A percentile compares a stretch with the other conserved stretches of the same genome.
These are phyloP conservation scores for Misgurnus mizolepis DNA, from an alignment of 2,113 vertebrate species.

Conservation along the genomic window DNA sequence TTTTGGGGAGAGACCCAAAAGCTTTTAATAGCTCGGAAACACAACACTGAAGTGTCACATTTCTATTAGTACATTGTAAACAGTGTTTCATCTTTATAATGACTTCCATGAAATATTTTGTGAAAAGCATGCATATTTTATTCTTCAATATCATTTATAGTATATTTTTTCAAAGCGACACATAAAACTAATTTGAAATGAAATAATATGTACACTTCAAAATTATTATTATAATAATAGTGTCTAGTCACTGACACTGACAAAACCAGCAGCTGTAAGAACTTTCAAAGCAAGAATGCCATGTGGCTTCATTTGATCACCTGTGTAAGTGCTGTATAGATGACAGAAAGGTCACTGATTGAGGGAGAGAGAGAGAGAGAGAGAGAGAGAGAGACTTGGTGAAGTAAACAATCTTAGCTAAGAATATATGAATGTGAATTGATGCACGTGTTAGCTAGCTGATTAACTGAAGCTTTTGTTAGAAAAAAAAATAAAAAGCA, in stretches of 20 bases:
- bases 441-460: not conserved
- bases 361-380: constrained; percentile 49
- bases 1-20: too few species aligned
- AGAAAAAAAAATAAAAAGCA: constrained; percentile 51
- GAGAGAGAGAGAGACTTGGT: constrained; percentile 2
- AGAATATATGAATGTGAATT: not conserved
- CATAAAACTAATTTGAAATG: too few species aligned
- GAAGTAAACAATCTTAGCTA: not conserved
- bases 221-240: too few species aligned
- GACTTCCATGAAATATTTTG: too few species aligned
- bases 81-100: too few species aligned
- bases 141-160: too few species aligned
- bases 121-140: too few species aligned
- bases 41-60: too few species aligned
- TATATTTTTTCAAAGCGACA: too few species aligned
- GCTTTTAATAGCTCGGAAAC: too few species aligned
- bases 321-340: constrained; percentile 69
- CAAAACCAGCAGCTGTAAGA: constrained; percentile 66
- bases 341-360: constrained; percentile 77
- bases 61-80: too few species aligned
- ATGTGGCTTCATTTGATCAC: constrained; percentile 69
- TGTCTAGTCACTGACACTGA: constrained; percentile 56
- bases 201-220: too few species aligned
- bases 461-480: constrained; percentile 54
- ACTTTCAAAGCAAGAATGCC: constrained; percentile 68